These are phyloP conservation scores for Carposina sasakii DNA, from an alignment of 1,140 invertebrate genomes.

Conservation along the genomic window DNA sequence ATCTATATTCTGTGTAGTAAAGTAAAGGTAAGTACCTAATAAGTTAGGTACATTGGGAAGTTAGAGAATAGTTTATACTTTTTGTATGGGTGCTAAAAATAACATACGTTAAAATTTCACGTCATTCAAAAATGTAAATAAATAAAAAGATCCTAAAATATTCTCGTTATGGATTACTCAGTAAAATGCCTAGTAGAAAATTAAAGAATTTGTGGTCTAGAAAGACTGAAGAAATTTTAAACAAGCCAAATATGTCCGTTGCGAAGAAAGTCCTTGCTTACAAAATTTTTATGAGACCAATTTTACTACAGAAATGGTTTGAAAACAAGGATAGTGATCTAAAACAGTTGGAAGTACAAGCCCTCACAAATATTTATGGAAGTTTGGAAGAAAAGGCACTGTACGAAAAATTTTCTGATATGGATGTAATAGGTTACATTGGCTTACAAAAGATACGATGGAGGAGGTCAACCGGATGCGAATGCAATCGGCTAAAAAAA, in stretches of 20 bases:
- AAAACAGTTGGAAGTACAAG: conserved; percentile 23
- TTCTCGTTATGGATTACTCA: no score
- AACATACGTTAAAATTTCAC: no score
- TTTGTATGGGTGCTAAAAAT: no score
- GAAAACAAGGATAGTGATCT: conserved; percentile 4
- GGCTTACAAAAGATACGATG: conserved; percentile 28
- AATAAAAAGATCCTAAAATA: no score
- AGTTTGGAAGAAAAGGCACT: conserved; percentile 1
- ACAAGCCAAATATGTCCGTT: conserved; percentile 10
- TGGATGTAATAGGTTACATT: conserved; percentile 22
- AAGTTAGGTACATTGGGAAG: no score
- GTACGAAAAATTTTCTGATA: conserved; percentile 24
- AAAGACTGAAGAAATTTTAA: conserved; percentile 18
- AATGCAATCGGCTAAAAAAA: no score
- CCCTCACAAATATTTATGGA: conserved; percentile 27
- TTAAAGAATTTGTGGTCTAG: conserved; percentile 14
- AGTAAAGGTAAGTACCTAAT: no score
- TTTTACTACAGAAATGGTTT: conserved; percentile 27
- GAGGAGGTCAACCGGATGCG: conserved; percentile 21
- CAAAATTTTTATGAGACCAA: conserved; percentile 34
- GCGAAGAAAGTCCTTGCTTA: conserved; percentile 31
- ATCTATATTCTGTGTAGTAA: no score
- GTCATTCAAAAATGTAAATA: no score
- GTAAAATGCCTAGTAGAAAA: conserved; percentile 11
- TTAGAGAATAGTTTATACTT: no score